Conservation (phyloP, 2,888 invertebrate species). For the Eulithis prunata region DNA sequence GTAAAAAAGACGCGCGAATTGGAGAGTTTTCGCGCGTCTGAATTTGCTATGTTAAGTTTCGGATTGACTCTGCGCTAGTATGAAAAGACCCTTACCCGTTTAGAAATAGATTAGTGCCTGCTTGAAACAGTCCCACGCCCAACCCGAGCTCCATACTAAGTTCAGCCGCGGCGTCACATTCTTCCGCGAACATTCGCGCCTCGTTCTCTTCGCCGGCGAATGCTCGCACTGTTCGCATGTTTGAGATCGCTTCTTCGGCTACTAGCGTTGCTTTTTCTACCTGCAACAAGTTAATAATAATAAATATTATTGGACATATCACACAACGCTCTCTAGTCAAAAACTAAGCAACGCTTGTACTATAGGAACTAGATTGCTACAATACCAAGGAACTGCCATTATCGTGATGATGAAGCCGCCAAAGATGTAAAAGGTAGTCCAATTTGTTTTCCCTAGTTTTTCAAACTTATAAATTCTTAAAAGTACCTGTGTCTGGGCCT, state of each 20-base stretch:
- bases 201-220: slow-evolving; percentile 97
- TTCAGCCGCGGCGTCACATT: slow-evolving; percentile 89
- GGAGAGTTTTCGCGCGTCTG: too few relatives aligned
- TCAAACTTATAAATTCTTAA: not conserved
- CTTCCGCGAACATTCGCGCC: slow-evolving; percentile 87
- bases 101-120: slow-evolving; percentile 92
- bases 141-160: slow-evolving; percentile 92
- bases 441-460: not conserved
- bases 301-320: not conserved
- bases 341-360: too few relatives aligned
- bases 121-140: slow-evolving; percentile 97
- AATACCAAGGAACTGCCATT: too few relatives aligned
- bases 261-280: slow-evolving; percentile 93
- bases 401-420: too few relatives aligned
- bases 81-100: slow-evolving; percentile 90
- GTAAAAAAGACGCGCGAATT: too few relatives aligned
- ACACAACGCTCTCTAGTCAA: too few relatives aligned
- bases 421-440: too few relatives aligned
- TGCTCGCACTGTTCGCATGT: slow-evolving; percentile 96
- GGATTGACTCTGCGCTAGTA: too few relatives aligned
- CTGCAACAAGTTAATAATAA: slow-evolving; percentile 65
- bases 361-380: too few relatives aligned
- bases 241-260: slow-evolving; percentile 96
- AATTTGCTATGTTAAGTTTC: too few relatives aligned
- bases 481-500: slow-evolving; percentile 94